Evolutionary conservation across 2,888 invertebrate genomes (phyloP).

Genomic region (Slavum lentiscoides): DNA sequence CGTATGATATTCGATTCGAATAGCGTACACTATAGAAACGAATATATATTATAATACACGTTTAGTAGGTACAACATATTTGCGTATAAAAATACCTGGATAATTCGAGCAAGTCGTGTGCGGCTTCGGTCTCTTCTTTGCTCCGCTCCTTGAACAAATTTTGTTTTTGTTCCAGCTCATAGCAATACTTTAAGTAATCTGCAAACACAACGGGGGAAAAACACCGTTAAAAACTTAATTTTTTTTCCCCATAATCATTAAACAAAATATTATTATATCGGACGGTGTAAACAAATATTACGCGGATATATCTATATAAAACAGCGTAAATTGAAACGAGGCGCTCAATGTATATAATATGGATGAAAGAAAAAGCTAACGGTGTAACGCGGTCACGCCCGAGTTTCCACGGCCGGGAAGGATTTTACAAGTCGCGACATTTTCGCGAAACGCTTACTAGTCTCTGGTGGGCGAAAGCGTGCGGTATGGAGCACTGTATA

Average conservation of each 20-base stretch:
- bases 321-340: background rate
- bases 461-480: background rate
- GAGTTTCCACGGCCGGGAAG: background rate
- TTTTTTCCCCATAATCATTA: background rate
- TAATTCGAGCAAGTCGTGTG: conserved; percentile 87
- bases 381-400: background rate
- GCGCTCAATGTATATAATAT: too few relatives aligned
- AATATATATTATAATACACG: too few relatives aligned
- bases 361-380: background rate
- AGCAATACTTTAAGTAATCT: conserved; percentile 51
- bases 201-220: background rate
- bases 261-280: background rate
- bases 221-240: background rate
- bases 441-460: background rate
- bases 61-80: too few relatives aligned
- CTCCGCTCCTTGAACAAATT: conserved; percentile 64
- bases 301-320: too few relatives aligned
- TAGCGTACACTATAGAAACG: too few relatives aligned
- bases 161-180: conserved; percentile 65
- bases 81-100: conserved; percentile 65
- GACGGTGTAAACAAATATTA: background rate
- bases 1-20: too few relatives aligned
- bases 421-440: background rate
- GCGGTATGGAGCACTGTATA: background rate
- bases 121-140: conserved; percentile 85